Evolutionary conservation across 92 coral and sea anemone genomes (phyloP), one percentile per base, ranked within the genome.

Genomic region (Hydrozoanthus gracilis): DNA sequence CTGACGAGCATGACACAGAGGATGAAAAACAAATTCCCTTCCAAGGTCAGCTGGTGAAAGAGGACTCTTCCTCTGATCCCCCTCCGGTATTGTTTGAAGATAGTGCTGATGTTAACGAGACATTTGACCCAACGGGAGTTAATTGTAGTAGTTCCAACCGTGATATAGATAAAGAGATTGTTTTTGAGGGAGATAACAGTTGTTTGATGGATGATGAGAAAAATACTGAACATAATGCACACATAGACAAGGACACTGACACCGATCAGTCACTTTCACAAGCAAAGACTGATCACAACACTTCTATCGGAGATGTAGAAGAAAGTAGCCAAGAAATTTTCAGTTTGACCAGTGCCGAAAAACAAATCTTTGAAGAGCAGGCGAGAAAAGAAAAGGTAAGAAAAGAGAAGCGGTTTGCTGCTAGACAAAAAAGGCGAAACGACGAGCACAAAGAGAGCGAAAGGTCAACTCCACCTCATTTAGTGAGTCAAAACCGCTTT

Each of bases 401-500:
- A 74, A 95, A 89, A 58, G 98, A 95, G 18, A 95, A 88, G 55
- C 87, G 95, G 55, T 83, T 92, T 68, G 98, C 93, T 10, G 92
- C 89, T 62, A 75, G 92, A 60, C 92, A 90, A 55, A 92, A 95
- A 78, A 82, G 94, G 69, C 89, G 92, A 70, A 89, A 90, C 45
- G 95, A 95, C 8, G 95, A 91, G 48, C 91, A 92, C 47, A 93
- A 87, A 70, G 99, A 90, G 9, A 92, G 77, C 60, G 98, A 95
- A 55, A 92, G 98, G 55, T 86, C 98, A 39, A 95, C 98, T 10
- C 98, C 98, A 5, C 98, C 98, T 48, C 95, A 95, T 84, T 82
- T 95, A 51, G 92, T 95, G 68, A 93, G 98, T 56, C 98, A 97
- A 85, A 93, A 97, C 88, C 95, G 99, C 78, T 94, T 95, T 66